Percentiles rank a stretch among this genome's conserved stretches.
These are phyloP conservation scores for Chromoteleia sp. DNA, from an alignment of 2,888 invertebrate genomes.

Conservation along the genomic window DNA sequence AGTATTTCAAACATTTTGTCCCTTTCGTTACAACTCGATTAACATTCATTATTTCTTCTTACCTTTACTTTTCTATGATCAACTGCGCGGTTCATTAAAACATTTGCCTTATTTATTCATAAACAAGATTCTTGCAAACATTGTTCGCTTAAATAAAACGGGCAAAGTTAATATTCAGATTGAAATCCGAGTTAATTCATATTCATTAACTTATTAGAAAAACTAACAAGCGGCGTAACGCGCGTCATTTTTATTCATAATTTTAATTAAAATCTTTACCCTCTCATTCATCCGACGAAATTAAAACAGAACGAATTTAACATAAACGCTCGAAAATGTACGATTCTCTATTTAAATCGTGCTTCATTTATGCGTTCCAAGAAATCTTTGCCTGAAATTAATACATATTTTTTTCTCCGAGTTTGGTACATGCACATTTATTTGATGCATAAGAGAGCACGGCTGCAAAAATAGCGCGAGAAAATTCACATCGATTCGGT, in stretches of 20 bases:
- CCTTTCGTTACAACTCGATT: neutral
- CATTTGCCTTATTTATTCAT: neutral
- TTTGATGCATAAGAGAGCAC: constrained; percentile 22
- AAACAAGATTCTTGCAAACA: neutral
- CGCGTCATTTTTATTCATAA: constrained; percentile 1
- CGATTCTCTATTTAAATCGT: no score
- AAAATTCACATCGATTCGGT: constrained; percentile 69
- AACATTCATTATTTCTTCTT: neutral
- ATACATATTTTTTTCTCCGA: neutral
- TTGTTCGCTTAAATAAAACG: constrained; percentile 8
- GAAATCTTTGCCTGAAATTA: neutral
- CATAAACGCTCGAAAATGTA: constrained; percentile 1
- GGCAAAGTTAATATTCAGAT: constrained; percentile 5
- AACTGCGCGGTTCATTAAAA: neutral
- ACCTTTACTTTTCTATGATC: neutral
- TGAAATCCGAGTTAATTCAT: constrained; percentile 7
- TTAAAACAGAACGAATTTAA: neutral
- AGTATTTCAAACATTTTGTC: no score
- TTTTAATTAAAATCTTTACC: constrained; percentile 18
- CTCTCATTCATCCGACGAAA: neutral
- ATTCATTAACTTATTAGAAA: constrained; percentile 20
- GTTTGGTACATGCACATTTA: neutral
- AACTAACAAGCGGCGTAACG: constrained; percentile 4
- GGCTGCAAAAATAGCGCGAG: constrained; percentile 65
- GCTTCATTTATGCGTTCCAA: neutral